phyloP scores from a whole-genome alignment of 2,888 invertebrate genomes.

The Parapristionchus giblindavisi region DNA sequence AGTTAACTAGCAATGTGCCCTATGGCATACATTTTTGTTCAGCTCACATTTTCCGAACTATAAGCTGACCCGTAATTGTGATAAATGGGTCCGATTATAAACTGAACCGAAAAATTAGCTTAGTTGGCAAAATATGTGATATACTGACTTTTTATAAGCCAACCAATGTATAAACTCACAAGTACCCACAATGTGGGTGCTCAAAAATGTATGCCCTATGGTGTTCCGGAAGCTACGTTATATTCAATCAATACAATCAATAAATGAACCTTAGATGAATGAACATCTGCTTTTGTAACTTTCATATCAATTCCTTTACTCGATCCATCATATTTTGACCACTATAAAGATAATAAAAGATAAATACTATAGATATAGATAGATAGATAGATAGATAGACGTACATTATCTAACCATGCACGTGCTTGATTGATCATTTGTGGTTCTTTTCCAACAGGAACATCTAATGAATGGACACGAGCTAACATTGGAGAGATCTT shows the following conservation, averaged over 20 bases:
- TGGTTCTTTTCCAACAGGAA: slow-evolving; percentile 92
- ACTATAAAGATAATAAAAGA: background rate
- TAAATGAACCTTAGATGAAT: background rate
- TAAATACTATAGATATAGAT: background rate
- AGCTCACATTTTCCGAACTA: too few relatives aligned
- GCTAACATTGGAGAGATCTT: slow-evolving; percentile 91
- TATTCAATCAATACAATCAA: background rate
- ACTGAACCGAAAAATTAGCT: too few relatives aligned
- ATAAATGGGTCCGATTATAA: too few relatives aligned
- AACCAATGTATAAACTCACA: too few relatives aligned
- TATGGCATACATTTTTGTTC: too few relatives aligned
- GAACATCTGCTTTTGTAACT: background rate
- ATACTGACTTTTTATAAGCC: too few relatives aligned
- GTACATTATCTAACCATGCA: slow-evolving; percentile 11
- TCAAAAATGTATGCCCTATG: too few relatives aligned
- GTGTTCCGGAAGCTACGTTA: background rate
- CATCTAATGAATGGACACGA: slow-evolving; percentile 84
- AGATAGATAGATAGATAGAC: background rate
- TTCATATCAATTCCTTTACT: slow-evolving; percentile 11
- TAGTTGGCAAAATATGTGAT: too few relatives aligned
- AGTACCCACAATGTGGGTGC: too few relatives aligned
- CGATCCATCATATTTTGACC: slow-evolving; percentile 6
- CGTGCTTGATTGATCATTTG: slow-evolving; percentile 73
- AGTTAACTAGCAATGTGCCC: too few relatives aligned
- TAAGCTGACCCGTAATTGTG: too few relatives aligned